phyloP scores from a whole-genome alignment of 2,888 invertebrate species.

The Cheilosia pagana region DNA sequence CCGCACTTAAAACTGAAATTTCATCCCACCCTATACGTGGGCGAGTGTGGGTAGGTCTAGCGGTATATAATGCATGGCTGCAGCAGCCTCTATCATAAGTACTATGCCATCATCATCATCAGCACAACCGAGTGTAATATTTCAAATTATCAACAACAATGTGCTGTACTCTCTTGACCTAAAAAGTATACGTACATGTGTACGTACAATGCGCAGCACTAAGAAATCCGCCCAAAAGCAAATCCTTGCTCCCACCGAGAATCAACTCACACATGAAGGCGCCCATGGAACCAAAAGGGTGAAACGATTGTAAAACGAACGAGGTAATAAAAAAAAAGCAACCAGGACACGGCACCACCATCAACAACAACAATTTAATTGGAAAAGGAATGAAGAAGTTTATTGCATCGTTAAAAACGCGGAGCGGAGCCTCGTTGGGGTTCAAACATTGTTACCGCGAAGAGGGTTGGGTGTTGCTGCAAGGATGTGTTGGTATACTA shows the following conservation, averaged over 20 bases:
- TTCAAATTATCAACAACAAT: slow-evolving; percentile 70
- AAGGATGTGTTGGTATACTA: not conserved
- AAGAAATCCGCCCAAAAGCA: slow-evolving; percentile 45
- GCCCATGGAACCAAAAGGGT: slow-evolving; percentile 43
- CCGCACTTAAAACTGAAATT: slow-evolving; percentile 43
- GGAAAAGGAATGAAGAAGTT: slow-evolving; percentile 63
- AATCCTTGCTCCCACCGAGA: not conserved
- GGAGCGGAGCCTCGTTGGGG: not conserved
- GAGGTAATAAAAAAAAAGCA: slow-evolving; percentile 56
- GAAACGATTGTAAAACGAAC: slow-evolving; percentile 65
- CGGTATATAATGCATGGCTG: not conserved
- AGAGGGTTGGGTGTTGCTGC: not conserved
- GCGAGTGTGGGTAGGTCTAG: slow-evolving; percentile 8
- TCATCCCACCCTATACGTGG: slow-evolving; percentile 26
- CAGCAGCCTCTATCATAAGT: slow-evolving; percentile 2
- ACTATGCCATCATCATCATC: slow-evolving; percentile 2
- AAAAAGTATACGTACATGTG: slow-evolving; percentile 46
- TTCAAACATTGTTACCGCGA: slow-evolving; percentile 35
- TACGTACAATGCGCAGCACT: slow-evolving; percentile 14
- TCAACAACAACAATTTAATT: slow-evolving; percentile 63
- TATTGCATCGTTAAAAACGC: slow-evolving; percentile 70
- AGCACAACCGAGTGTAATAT: slow-evolving; percentile 59
- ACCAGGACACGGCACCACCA: slow-evolving; percentile 10
- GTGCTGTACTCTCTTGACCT: slow-evolving; percentile 66
- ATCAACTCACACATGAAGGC: slow-evolving; percentile 18